A percentile compares a stretch with the other conserved stretches of the same genome.
phyloP scores from a whole-genome alignment of 2,888 invertebrate species.

The Terebella lapidaria region DNA sequence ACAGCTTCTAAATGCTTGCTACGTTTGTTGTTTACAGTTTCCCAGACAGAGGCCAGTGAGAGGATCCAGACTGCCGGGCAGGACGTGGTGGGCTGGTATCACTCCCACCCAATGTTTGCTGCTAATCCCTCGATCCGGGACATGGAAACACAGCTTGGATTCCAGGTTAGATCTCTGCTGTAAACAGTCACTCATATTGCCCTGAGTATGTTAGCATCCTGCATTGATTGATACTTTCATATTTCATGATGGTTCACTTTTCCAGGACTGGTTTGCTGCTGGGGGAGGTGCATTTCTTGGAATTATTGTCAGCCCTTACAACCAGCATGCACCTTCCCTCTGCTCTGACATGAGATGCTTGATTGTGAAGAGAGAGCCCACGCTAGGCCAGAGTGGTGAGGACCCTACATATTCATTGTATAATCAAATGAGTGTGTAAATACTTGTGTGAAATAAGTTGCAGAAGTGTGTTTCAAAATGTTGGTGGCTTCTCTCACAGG shows the following conservation, averaged over 20 bases:
- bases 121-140: constrained; percentile 68
- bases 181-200: no score
- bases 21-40: constrained; percentile 55
- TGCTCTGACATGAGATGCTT: constrained; percentile 9
- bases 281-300: constrained; percentile 62
- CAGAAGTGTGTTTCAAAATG: no score
- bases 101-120: constrained; percentile 71
- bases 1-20: no score
- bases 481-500: no score
- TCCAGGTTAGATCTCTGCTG: constrained; percentile 57
- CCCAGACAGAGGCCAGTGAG: constrained; percentile 64
- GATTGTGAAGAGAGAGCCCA: background rate
- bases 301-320: constrained; percentile 64
- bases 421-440: no score
- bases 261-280: constrained; percentile 55
- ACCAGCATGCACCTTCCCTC: background rate
- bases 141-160: constrained; percentile 63
- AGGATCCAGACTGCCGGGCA: constrained; percentile 56
- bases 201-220: no score
- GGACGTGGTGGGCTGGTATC: constrained; percentile 69
- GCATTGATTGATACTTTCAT: no score
- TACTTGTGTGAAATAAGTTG: no score
- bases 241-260: no score
- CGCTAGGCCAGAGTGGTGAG: no score
- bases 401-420: no score